Percentiles rank a stretch among this genome's conserved stretches.
Conservation (phyloP, 2,888 invertebrate genomes). For the Stomorhina lunata region DNA sequence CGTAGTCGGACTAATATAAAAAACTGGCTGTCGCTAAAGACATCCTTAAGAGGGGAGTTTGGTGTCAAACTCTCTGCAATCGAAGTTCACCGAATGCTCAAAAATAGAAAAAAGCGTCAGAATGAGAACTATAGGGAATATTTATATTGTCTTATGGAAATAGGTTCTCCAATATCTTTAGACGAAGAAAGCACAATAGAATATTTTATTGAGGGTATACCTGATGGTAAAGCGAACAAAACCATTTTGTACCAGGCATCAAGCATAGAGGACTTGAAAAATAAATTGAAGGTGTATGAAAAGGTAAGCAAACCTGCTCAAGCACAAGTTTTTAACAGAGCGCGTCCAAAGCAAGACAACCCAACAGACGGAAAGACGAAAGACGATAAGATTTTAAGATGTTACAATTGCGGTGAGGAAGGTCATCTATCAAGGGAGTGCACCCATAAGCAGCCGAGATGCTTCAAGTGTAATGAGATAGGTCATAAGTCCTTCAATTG, state of each 20-base stretch:
- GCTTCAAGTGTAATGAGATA: not conserved
- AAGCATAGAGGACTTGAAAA: constrained; percentile 18
- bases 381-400: no score
- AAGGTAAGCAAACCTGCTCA: constrained; percentile 1
- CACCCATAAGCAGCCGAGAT: no score
- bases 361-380: not conserved
- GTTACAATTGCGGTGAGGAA: no score
- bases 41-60: constrained; percentile 42
- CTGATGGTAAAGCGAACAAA: constrained; percentile 32
- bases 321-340: not conserved
- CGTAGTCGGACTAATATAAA: constrained; percentile 29
- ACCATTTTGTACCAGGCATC: constrained; percentile 21
- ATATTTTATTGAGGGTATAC: constrained; percentile 57
- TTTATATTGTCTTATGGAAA: not conserved
- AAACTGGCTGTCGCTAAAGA: constrained; percentile 27
- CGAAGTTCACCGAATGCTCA: constrained; percentile 47
- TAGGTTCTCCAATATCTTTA: not conserved
- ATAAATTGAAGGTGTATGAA: constrained; percentile 31
- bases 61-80: constrained; percentile 27
- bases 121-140: not conserved
- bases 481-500: constrained; percentile 25
- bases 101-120: no score
- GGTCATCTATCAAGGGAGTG: no score
- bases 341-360: not conserved
- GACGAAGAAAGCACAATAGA: constrained; percentile 16